Evolutionary conservation across 2,797 vertebrate species (phyloP), one percentile per base, ranked within the genome.

Genomic region (Strix occidentalis): DNA sequence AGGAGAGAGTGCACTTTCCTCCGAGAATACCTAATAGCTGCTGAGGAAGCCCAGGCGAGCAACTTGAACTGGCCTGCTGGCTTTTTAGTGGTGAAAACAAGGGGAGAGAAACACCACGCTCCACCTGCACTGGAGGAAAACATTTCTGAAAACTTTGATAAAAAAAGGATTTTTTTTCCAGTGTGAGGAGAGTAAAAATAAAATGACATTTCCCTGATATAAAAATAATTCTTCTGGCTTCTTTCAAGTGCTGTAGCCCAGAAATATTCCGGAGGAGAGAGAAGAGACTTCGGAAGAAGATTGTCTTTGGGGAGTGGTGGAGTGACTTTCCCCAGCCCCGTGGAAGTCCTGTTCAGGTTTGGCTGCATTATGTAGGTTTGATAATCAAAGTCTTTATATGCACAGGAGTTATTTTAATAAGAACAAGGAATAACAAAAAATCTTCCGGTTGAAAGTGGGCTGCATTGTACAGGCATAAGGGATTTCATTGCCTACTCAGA

Each of bases 181-280:
- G 31, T 50, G 20, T 70, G 45, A 89, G 37, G 33, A 45, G 68
- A 89, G 43, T 65, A 90, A 93, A 95, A 92, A 90, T 93, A 93
- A 92, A 74, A 86, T 64, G 17, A 78, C 45, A 74, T 82, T 95
- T 95, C 61, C 84, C 50, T 70, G 74, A 51, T 87, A 66, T 26
- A 90, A 95, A 95, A 93, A 76, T 69, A 91, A 81, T 75, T 81
- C 21, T 78, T 93, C 61, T 81, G 70, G 15, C 41, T 95, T 89
- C 75, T 85, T 92, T 71, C 41, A 91, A 92, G 53, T 57, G 17
- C 63, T 77, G 12, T 60, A 90, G 33, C 37, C 68, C 71, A 89
- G 51, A 84, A 87, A 74, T 70, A 72, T 43, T 84, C 68, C 64
- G 29, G 57, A 76, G 43, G 25, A 76, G 53, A 68, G 23, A 77